Evolutionary conservation across 1,140 invertebrate species (phyloP).

Genomic region (Himalopsyche phryganea): DNA sequence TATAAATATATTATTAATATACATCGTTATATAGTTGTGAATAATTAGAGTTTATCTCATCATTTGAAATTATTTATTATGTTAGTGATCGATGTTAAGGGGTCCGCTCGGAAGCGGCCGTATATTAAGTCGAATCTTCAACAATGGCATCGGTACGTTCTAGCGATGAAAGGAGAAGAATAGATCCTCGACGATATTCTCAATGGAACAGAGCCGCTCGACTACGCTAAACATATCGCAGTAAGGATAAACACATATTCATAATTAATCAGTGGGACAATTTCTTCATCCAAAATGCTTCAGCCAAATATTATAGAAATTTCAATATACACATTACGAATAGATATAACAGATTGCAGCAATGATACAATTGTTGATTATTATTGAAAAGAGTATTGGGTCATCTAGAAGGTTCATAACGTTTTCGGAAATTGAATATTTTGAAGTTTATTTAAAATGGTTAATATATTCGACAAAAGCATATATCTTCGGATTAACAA

Average conservation of each 20-base stretch:
- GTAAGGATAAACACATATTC: constrained; percentile 3
- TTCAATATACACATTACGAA: too few relatives aligned
- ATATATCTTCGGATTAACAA: too few relatives aligned
- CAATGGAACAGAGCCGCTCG: constrained; percentile 30
- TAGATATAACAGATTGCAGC: too few relatives aligned
- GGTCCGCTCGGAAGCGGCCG: background rate
- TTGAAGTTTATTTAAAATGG: too few relatives aligned
- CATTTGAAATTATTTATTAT: constrained; percentile 14
- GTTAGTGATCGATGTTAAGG: background rate
- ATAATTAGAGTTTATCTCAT: constrained; percentile 19
- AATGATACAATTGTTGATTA: too few relatives aligned
- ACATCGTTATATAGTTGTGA: constrained; percentile 25
- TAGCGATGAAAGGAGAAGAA: background rate
- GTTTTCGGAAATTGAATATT: too few relatives aligned
- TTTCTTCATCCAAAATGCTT: background rate
- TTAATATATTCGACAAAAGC: too few relatives aligned
- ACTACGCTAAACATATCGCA: constrained; percentile 26
- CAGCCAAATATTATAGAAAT: too few relatives aligned
- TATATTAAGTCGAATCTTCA: background rate
- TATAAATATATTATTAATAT: constrained; percentile 21
- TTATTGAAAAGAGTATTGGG: too few relatives aligned
- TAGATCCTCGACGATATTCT: constrained; percentile 16
- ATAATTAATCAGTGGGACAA: background rate
- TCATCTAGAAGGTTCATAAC: too few relatives aligned
- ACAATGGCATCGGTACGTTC: background rate